These are phyloP conservation scores for Heteromormyrus szaboi DNA, from an alignment of 2,797 vertebrate genomes.

Conservation along the genomic window DNA sequence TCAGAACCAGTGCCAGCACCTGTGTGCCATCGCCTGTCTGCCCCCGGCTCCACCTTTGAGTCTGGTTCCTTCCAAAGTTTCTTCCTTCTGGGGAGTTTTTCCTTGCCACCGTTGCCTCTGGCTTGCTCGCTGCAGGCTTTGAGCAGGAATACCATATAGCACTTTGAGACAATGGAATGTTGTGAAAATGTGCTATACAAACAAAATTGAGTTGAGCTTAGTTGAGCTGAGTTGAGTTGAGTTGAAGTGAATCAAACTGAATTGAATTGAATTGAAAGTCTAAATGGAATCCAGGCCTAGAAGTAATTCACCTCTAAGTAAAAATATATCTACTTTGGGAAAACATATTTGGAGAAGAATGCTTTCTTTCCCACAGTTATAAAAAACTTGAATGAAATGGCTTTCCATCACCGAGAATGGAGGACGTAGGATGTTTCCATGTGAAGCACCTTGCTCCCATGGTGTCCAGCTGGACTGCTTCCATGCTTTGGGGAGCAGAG, in stretches of 20 bases:
- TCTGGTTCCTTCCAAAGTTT: background rate
- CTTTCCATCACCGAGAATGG: background rate
- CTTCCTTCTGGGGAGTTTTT: background rate
- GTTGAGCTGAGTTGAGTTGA: background rate
- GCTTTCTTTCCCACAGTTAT: background rate
- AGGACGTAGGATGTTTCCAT: background rate
- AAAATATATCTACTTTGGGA: background rate
- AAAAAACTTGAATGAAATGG: background rate
- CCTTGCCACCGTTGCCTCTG: background rate
- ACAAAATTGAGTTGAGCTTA: background rate
- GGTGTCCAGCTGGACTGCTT: background rate
- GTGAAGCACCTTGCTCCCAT: background rate
- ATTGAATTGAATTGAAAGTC: background rate
- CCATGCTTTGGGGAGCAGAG: background rate
- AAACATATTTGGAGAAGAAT: background rate
- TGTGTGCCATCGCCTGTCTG: background rate
- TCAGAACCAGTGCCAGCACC: background rate
- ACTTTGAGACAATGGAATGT: background rate
- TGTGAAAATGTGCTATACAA: background rate
- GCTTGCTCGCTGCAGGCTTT: background rate
- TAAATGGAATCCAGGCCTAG: background rate
- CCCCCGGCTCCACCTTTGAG: background rate
- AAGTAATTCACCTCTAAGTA: background rate
- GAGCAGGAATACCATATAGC: background rate
- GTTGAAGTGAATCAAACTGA: background rate